phyloP scores from a whole-genome alignment of 2,888 invertebrate genomes.

The Alentia gelatinosa region DNA sequence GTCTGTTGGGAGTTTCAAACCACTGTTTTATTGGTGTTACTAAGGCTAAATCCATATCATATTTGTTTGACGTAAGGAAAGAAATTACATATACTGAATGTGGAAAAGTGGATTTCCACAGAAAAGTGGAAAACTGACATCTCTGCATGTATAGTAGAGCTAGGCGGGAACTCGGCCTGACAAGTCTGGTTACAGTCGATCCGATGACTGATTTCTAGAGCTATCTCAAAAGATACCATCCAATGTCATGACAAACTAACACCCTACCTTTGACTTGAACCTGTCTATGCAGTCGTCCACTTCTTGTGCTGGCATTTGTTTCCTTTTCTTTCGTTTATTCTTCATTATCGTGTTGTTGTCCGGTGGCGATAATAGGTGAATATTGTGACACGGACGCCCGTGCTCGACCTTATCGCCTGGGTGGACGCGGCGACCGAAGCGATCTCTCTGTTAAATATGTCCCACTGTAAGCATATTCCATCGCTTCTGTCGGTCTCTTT shows the following conservation, averaged over 20 bases:
- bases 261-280: background rate
- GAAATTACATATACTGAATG: too few species aligned
- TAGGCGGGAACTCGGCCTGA: slow-evolving; percentile 11
- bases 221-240: background rate
- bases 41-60: too few species aligned
- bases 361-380: background rate
- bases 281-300: background rate
- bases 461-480: too few species aligned
- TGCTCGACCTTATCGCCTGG: background rate
- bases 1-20: too few species aligned
- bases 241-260: background rate
- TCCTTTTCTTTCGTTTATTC: background rate
- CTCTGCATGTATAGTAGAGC: too few species aligned
- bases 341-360: background rate
- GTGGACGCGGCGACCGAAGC: too few species aligned
- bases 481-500: too few species aligned
- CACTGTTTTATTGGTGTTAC: too few species aligned
- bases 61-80: too few species aligned
- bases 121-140: too few species aligned
- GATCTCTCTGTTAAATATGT: too few species aligned
- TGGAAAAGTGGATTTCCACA: too few species aligned
- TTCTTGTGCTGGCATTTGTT: background rate
- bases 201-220: background rate
- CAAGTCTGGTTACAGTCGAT: background rate
- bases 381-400: background rate